phyloP scores from a whole-genome alignment of 2,797 vertebrate genomes.

The Merluccius polli region DNA sequence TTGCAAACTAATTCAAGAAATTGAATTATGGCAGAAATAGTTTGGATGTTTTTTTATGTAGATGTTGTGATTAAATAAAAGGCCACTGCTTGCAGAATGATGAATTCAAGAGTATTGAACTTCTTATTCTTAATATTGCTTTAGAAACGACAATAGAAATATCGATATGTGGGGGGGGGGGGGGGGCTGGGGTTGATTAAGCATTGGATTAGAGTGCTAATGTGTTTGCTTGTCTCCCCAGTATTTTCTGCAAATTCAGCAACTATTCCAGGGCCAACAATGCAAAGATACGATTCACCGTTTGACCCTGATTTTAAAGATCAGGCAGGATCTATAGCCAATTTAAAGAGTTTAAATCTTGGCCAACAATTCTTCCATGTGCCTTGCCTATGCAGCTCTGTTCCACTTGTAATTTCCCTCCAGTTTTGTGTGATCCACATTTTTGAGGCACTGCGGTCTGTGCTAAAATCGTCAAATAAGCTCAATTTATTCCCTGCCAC shows the following conservation, averaged over 20 bases:
- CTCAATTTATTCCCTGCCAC: constrained; percentile 44
- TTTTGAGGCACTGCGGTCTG: constrained; percentile 30
- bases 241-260: constrained; percentile 2
- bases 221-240: not conserved
- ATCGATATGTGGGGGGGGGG: not conserved
- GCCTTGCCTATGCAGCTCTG: not conserved
- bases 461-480: constrained; percentile 57
- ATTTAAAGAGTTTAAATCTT: constrained; percentile 12
- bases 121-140: not conserved
- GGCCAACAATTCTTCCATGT: constrained; percentile 12
- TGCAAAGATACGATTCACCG: not conserved
- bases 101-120: not conserved
- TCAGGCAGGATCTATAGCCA: not conserved
- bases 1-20: too few relatives aligned
- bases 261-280: not conserved
- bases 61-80: not conserved
- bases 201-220: not conserved
- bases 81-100: not conserved
- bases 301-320: not conserved
- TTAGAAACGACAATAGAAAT: not conserved
- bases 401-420: constrained; percentile 15
- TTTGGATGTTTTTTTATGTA: not conserved
- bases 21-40: not conserved
- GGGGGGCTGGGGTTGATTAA: not conserved
- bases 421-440: constrained; percentile 21